Conservation (phyloP, 2,797 vertebrate genomes). For the Pipistrellus nathusii region DNA sequence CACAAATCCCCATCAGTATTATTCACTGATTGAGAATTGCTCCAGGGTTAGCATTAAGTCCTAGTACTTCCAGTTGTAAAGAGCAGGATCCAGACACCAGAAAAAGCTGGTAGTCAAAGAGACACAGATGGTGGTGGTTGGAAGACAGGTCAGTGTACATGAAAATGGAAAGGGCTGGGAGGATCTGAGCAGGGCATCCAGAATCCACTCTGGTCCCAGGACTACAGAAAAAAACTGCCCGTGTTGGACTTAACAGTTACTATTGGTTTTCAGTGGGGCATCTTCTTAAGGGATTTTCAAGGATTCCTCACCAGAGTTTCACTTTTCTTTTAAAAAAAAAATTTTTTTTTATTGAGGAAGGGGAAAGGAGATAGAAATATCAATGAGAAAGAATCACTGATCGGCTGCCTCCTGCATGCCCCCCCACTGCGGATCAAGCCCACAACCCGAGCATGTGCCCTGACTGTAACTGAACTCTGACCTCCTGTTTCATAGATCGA, state of each 20-base stretch:
- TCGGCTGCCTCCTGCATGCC: too few species aligned
- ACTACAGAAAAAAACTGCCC: neutral
- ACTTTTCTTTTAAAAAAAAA: neutral
- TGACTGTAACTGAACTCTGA: too few species aligned
- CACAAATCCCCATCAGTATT: neutral
- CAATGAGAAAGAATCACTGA: too few species aligned
- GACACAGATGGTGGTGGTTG: neutral
- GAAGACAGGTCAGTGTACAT: neutral
- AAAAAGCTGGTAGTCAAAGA: neutral
- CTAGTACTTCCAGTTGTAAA: neutral
- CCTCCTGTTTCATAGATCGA: too few species aligned
- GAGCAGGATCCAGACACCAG: neutral
- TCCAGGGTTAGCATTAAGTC: neutral
- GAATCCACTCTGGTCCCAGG: neutral
- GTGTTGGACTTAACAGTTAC: neutral
- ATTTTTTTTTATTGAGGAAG: too few species aligned
- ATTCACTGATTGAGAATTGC: neutral
- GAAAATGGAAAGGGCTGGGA: neutral
- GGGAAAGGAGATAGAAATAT: too few species aligned
- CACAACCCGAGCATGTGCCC: too few species aligned
- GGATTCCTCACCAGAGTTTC: neutral
- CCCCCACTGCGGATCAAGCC: too few species aligned
- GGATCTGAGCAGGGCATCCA: neutral
- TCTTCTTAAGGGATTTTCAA: conserved; percentile 11
- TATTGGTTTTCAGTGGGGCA: neutral